A percentile compares a stretch with the other conserved stretches of the same genome.
Evolutionary conservation across 2,113 vertebrate genomes (phyloP).

Genomic region (Entomyzon cyanotis): DNA sequence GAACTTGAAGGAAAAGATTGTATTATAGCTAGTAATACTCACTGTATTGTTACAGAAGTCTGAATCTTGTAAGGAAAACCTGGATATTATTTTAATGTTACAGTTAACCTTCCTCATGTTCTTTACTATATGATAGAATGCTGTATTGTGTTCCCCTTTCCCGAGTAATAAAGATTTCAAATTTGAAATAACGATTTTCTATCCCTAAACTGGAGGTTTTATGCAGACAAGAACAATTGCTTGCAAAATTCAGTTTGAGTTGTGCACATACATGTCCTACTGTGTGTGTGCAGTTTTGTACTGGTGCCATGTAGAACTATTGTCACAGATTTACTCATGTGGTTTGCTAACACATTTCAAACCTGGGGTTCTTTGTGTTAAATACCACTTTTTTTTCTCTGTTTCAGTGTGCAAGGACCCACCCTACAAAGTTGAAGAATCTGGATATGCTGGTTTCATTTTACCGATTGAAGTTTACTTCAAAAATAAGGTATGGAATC

Average conservation of each 20-base stretch:
- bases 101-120: not conserved
- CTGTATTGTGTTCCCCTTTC: rapidly evolving
- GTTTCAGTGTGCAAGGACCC: conserved; percentile 89
- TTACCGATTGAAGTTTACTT: conserved; percentile 92
- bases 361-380: not conserved
- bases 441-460: conserved; percentile 91
- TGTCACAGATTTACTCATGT: not conserved
- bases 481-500: conserved; percentile 86
- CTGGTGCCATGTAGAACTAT: not conserved
- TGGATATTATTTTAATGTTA: not conserved
- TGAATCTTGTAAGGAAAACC: not conserved
- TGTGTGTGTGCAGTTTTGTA: not conserved
- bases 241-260: not conserved
- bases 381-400: not conserved
- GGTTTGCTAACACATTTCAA: not conserved
- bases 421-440: conserved; percentile 92
- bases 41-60: not conserved
- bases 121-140: not conserved
- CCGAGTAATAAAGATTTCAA: not conserved
- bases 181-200: not conserved
- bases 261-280: not conserved
- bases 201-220: not conserved
- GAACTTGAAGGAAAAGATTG: not conserved
- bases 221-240: not conserved
- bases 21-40: not conserved